A percentile compares a stretch with the other conserved stretches of the same genome.
Evolutionary conservation across 2,888 invertebrate species (phyloP).

Genomic region (Anoncus sp.): DNA sequence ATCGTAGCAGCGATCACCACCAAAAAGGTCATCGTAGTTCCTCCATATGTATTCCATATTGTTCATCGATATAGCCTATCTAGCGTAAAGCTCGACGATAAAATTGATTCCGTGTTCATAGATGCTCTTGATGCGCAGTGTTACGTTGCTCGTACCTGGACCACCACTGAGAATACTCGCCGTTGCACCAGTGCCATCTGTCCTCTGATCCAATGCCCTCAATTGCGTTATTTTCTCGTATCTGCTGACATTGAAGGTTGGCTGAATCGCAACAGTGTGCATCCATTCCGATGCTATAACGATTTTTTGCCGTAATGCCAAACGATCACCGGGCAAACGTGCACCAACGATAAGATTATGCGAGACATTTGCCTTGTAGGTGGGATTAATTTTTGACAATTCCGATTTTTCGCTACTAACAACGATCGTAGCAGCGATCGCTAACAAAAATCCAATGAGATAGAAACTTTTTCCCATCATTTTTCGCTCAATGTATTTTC

Average conservation of each 20-base stretch:
- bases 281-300: neutral
- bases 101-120: constrained; percentile 81
- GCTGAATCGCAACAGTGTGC: constrained; percentile 63
- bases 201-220: constrained; percentile 79
- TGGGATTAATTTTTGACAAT: neutral
- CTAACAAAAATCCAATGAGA: neutral
- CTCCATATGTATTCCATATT: too few relatives aligned
- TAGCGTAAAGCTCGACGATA: constrained; percentile 6
- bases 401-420: neutral
- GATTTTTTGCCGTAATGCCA: constrained; percentile 37
- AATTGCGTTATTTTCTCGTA: constrained; percentile 77
- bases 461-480: neutral
- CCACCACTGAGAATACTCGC: constrained; percentile 80
- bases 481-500: too few relatives aligned
- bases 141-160: constrained; percentile 73
- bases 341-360: constrained; percentile 57
- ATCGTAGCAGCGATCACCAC: neutral
- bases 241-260: constrained; percentile 65
- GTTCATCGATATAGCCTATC: neutral
- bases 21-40: too few relatives aligned
- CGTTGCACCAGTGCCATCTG: constrained; percentile 81
- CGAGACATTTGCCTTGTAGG: constrained; percentile 29
- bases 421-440: neutral
- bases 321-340: constrained; percentile 50
- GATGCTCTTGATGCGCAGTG: constrained; percentile 82